Evolutionary conservation across 2,888 invertebrate genomes (phyloP).

Genomic region (Tortrix viridana): DNA sequence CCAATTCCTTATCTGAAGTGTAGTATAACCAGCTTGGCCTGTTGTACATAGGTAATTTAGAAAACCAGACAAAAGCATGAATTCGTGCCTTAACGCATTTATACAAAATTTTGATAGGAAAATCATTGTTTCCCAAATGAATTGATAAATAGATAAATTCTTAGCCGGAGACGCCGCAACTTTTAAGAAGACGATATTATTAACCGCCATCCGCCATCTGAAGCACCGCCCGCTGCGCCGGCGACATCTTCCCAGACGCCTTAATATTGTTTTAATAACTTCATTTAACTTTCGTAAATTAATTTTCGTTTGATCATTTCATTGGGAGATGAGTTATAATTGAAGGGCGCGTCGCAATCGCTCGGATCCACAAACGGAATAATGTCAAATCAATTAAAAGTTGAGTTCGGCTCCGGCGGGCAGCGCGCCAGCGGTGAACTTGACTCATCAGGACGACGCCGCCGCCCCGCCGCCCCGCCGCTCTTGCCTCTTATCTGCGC

Average conservation of each 20-base stretch:
- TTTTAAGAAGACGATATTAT: slow-evolving; percentile 28
- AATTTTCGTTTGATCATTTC: slow-evolving; percentile 80
- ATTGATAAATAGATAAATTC: too few species aligned
- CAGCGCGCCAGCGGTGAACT: slow-evolving; percentile 67
- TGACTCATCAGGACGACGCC: slow-evolving; percentile 69
- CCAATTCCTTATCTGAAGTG: too few species aligned
- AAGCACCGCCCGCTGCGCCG: slow-evolving; percentile 51
- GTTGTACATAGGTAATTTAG: too few species aligned
- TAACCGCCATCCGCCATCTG: slow-evolving; percentile 18
- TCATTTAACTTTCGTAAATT: slow-evolving; percentile 77
- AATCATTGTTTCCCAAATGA: too few species aligned
- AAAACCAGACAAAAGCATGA: too few species aligned
- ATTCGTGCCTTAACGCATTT: too few species aligned
- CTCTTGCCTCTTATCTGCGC: slow-evolving; percentile 61
- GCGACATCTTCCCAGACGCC: slow-evolving; percentile 53
- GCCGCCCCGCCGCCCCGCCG: slow-evolving; percentile 44
- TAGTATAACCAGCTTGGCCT: too few species aligned
- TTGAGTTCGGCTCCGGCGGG: slow-evolving; percentile 65
- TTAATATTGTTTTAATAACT: slow-evolving; percentile 61
- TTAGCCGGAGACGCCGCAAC: slow-evolving; percentile 2
- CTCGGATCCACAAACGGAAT: slow-evolving; percentile 76
- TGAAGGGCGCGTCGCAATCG: slow-evolving; percentile 71
- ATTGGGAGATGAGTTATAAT: slow-evolving; percentile 76
- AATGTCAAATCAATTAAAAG: slow-evolving; percentile 82
- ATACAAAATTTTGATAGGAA: too few species aligned